Base-by-base conservation (phyloP, 2,888 invertebrate species). In the Yponomeuta sedellus region DNA sequence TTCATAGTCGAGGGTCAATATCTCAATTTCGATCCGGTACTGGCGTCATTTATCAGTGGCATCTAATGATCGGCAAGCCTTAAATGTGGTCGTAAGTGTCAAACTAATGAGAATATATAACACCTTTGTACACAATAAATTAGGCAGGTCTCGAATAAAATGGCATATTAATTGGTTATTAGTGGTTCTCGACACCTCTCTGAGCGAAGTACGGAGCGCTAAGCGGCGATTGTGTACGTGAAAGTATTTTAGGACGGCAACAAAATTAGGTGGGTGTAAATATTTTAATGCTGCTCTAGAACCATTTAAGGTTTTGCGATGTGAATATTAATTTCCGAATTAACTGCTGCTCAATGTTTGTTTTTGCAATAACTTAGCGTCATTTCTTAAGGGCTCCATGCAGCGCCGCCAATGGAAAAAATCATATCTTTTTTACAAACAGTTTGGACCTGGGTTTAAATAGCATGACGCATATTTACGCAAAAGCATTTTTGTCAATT, bases 121-220 rank as follows among this genome's bases (percentile, higher is more conserved):
- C 75, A 72, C 74, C 74, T 80, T 78, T 79, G 81, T 83, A 82
- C 77, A 78, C 82, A 77, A 88, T 88, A 89, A 88, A 89, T 88
- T 86, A 81, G 71, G 81, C 78, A 81, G 77, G 80, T 81, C 77
- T 79, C 81, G 80, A 82, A 85, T 81, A 75, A 80, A 86, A 85
- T 83, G 83, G 88, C 82, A 87, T 88, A 89, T 89, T 90, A 89
- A 88, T 88, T 88, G 85, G 85, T 83, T 81, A 90, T 89, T 88
- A 88, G 82, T 83, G 79, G 76, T 76, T 80, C 78, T 83, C 83
- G 80, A 86, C 87, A 87, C 85, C 82, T 82, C 71, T 68, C 68
- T 72, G 34, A 73, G 76, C 73, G 73, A 74, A 77, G 74, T 75
- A 75, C 74, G 70, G 74, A 71, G 71, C 72, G 72, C 72, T 71